phyloP scores from a whole-genome alignment of 2,113 vertebrate genomes.

The Paracanthobrama guichenoti region DNA sequence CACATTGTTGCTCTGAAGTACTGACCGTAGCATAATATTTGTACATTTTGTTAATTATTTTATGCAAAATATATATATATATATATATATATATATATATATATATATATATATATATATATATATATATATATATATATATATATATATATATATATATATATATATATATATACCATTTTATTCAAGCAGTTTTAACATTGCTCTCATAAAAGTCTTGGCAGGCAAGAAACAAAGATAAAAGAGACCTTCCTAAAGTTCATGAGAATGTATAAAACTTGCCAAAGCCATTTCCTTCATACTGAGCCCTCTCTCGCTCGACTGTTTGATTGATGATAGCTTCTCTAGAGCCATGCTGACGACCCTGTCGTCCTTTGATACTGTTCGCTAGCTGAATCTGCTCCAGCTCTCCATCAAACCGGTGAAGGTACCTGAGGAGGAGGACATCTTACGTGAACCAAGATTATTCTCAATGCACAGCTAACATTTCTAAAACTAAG shows the following conservation, averaged over 20 bases:
- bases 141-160: too few species aligned
- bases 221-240: neutral
- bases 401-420: conserved; percentile 87
- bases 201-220: neutral
- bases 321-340: conserved; percentile 85
- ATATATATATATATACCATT: too few species aligned
- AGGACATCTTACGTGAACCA: neutral
- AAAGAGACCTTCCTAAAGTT: neutral
- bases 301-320: conserved; percentile 83
- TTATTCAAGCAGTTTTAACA: neutral
- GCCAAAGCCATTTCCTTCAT: conserved; percentile 86
- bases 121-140: too few species aligned
- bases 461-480: neutral
- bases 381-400: conserved; percentile 92
- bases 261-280: conserved; percentile 43
- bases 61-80: too few species aligned
- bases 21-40: too few species aligned
- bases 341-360: conserved; percentile 86
- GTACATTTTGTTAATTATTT: too few species aligned
- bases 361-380: conserved; percentile 91
- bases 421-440: conserved; percentile 84
- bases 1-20: too few species aligned
- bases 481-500: neutral
- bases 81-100: too few species aligned
- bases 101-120: too few species aligned